These are phyloP conservation scores for Serinus canaria DNA, from an alignment of 2,113 vertebrate genomes.

Conservation along the genomic window DNA sequence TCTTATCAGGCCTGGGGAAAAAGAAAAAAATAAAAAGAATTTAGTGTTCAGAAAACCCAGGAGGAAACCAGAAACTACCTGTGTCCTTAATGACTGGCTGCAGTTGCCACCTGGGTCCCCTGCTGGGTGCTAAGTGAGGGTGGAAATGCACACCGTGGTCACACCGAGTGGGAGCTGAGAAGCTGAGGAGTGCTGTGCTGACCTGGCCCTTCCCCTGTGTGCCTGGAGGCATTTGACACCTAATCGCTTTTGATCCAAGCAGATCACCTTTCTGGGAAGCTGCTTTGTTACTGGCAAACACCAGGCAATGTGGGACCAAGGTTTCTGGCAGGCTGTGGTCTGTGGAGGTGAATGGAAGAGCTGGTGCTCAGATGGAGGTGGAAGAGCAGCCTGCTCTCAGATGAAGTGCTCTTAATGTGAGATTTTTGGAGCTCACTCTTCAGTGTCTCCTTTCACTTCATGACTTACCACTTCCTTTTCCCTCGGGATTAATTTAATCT, in stretches of 20 bases:
- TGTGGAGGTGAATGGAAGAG: background rate
- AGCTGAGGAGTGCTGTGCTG: background rate
- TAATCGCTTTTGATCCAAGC: background rate
- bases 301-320: background rate
- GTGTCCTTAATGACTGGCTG: background rate
- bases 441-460: background rate
- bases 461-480: background rate
- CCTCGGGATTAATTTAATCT: background rate
- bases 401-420: background rate
- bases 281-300: background rate
- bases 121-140: slow-evolving; percentile 29
- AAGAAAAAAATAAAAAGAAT: background rate
- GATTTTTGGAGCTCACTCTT: background rate
- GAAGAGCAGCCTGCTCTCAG: background rate
- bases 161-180: background rate
- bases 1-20: background rate
- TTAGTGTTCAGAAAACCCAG: background rate
- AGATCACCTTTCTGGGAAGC: background rate
- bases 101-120: background rate
- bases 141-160: background rate
- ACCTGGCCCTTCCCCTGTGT: background rate
- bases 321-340: background rate
- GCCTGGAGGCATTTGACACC: background rate
- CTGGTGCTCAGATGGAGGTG: background rate
- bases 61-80: background rate